These are phyloP conservation scores for Carcina quercana DNA, from an alignment of 2,888 invertebrate species.

Conservation along the genomic window DNA sequence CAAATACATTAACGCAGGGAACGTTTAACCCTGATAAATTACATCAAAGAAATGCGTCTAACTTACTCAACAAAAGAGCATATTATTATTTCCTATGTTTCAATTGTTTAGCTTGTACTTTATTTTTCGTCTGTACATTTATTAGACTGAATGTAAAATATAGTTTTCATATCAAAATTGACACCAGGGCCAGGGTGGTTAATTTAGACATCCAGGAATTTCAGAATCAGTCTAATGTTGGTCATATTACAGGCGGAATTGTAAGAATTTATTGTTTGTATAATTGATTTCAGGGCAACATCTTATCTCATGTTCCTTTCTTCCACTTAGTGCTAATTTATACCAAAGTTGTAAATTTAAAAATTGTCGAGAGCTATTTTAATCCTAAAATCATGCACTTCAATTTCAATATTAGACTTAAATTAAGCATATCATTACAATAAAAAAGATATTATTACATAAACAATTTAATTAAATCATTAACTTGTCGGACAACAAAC, in stretches of 20 bases:
- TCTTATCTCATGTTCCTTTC: constrained; percentile 6
- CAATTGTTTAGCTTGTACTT: constrained; percentile 10
- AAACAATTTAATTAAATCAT: constrained; percentile 71
- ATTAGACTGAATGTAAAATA: background rate
- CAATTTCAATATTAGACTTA: constrained; percentile 60
- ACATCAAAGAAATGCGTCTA: too few relatives aligned
- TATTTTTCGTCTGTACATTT: background rate
- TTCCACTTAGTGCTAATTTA: constrained; percentile 53
- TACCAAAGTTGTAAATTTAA: constrained; percentile 37
- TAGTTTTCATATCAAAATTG: constrained; percentile 40
- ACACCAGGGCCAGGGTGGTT: constrained; percentile 26
- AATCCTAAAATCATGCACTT: constrained; percentile 54
- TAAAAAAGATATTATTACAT: constrained; percentile 68
- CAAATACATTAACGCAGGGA: too few relatives aligned
- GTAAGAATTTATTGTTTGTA: constrained; percentile 34
- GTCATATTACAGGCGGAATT: constrained; percentile 55
- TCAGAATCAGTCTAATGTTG: constrained; percentile 51
- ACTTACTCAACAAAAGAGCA: too few relatives aligned
- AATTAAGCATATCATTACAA: constrained; percentile 70
- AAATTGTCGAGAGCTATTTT: constrained; percentile 57
- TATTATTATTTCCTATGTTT: too few relatives aligned
- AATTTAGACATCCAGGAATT: constrained; percentile 7
- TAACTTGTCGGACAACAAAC: constrained; percentile 70
- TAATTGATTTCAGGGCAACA: constrained; percentile 1
- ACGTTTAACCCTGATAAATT: too few relatives aligned